Conservation (phyloP, 2,113 vertebrate genomes). For the Mesocricetus auratus region DNA sequence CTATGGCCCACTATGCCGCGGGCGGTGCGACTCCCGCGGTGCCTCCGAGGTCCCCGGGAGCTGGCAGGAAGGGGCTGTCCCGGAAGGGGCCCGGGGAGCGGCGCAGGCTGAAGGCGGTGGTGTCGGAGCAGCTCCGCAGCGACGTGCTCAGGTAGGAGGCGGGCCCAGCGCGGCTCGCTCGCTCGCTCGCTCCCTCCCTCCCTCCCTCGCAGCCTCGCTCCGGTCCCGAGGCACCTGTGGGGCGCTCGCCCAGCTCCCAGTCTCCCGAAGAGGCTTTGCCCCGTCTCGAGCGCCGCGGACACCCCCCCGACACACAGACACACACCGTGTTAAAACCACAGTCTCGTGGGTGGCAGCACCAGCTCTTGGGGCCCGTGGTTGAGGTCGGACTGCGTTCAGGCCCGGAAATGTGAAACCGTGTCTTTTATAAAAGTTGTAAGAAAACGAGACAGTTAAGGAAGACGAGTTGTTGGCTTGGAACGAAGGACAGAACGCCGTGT, state of each 20-base stretch:
- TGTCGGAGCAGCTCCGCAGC: constrained; percentile 86
- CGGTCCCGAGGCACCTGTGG: constrained; percentile 44
- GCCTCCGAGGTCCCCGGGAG: constrained; percentile 6
- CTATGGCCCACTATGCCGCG: constrained; percentile 82
- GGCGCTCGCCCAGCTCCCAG: neutral
- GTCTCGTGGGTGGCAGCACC: too few species aligned
- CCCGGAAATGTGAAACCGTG: neutral
- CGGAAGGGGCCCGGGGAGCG: constrained; percentile 79
- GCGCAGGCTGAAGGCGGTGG: constrained; percentile 83
- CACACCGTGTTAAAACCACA: too few species aligned
- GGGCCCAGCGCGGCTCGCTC: neutral
- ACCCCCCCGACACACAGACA: too few species aligned
- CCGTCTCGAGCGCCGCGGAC: neutral
- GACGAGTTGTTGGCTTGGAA: neutral
- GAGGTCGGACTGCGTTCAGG: neutral
- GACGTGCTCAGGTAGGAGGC: constrained; percentile 87
- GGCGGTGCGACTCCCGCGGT: neutral
- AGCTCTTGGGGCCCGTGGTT: neutral
- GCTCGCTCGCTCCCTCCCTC: neutral
- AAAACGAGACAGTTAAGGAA: neutral
- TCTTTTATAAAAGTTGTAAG: neutral
- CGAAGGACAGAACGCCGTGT: neutral
- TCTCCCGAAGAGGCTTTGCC: neutral
- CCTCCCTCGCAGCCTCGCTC: neutral
- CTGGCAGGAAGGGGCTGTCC: constrained; percentile 60